Base-by-base conservation (phyloP, 1,140 invertebrate genomes). In the Caenorhabditis brenneri region DNA sequence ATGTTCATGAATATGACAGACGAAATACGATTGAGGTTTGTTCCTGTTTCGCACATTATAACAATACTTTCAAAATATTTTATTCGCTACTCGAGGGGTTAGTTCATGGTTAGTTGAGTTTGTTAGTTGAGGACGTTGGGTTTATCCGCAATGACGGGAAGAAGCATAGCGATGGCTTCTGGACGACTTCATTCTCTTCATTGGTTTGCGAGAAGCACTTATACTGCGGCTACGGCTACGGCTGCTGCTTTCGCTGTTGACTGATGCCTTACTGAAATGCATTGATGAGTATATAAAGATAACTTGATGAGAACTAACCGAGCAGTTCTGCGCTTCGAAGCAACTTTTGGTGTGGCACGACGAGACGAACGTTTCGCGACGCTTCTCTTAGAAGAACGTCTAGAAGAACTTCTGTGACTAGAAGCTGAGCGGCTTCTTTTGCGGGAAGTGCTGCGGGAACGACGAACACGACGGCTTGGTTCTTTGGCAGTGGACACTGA, bases 1-100 rank as follows among this genome's bases (percentile, higher is more conserved):
- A 74, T 74, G 65, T 74, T 74, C n/a, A 74, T 74, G 65, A 74
- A 39, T 46, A 74, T 74, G 33, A 74, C 65, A 24, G 65, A 74
- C 24, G 65, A 74, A 42, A 74, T 74, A 74, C 33, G 65, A 31
- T 42, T 74, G 6, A 12, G 65, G 58, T n/a, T n/a, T n/a, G n/a
- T n/a, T n/a, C n/a, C n/a, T n/a, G n/a, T n/a, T n/a, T n/a, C n/a
- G n/a, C n/a, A n/a, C n/a, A n/a, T n/a, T n/a, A n/a, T 65, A 65
- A 36, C 1, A 15, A 12, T 36, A 10, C 19, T 19, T 27, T 42
- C 39, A 42, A 5, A 42, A 42, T 42, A 42, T 6, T 42, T 42
- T 42, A 42, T 42, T 42, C 39, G 12, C 12, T 42, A 42, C 39
- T 42, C 39, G 12, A 42, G 5, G 39, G 5, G 39, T 42, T 42